These are phyloP conservation scores for Yponomeuta malinellus DNA, from an alignment of 2,888 invertebrate genomes.

Conservation along the genomic window DNA sequence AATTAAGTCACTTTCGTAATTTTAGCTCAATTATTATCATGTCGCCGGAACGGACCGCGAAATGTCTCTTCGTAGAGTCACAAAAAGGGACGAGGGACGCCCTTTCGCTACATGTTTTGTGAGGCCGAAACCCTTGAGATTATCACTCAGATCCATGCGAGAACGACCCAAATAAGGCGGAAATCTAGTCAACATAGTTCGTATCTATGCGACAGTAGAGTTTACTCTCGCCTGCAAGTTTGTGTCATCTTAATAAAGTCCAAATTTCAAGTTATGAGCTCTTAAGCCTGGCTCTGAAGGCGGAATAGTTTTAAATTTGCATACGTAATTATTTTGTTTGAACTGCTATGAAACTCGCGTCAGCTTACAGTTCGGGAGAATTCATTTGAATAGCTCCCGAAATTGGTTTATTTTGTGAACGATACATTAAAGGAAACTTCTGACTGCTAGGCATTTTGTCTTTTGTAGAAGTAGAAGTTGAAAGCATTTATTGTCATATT, in stretches of 20 bases:
- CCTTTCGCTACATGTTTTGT: not conserved
- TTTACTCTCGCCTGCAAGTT: not conserved
- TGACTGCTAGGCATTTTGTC: too few species aligned
- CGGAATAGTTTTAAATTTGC: slow-evolving; percentile 3
- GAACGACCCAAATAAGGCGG: not conserved
- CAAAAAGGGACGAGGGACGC: not conserved
- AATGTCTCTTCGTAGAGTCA: not conserved
- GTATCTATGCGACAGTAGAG: not conserved
- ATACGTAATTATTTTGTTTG: slow-evolving; percentile 2
- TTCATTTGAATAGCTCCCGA: not conserved
- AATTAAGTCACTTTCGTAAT: not conserved
- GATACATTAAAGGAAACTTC: not conserved
- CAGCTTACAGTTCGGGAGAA: not conserved
- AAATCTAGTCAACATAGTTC: not conserved
- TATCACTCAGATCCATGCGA: not conserved
- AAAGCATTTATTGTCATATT: too few species aligned
- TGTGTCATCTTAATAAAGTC: not conserved
- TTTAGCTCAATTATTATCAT: not conserved
- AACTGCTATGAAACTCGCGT: not conserved
- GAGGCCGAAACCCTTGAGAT: not conserved
- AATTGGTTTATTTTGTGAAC: not conserved
- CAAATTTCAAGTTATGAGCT: not conserved
- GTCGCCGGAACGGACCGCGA: not conserved
- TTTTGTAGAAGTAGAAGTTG: too few species aligned
- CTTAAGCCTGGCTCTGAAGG: not conserved